These are phyloP conservation scores for Drosophila fuyamai DNA, from an alignment of 1,140 invertebrate genomes.

Conservation along the genomic window DNA sequence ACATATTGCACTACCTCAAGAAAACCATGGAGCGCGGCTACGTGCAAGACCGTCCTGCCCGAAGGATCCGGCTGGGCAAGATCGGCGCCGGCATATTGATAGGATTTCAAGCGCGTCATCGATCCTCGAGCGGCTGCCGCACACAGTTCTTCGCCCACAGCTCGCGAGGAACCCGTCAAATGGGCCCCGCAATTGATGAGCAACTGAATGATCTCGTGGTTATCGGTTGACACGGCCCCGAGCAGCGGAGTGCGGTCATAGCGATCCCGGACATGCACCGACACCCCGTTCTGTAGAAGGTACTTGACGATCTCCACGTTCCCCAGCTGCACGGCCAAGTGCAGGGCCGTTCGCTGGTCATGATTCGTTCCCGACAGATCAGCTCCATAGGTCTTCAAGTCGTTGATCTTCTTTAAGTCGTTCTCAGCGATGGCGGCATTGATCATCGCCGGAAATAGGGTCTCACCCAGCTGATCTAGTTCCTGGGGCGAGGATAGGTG, in stretches of 20 bases:
- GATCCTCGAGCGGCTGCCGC: slow-evolving; percentile 87
- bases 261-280: slow-evolving; percentile 89
- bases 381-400: slow-evolving; percentile 87
- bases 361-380: slow-evolving; percentile 91
- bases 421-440: slow-evolving; percentile 89
- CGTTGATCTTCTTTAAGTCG: slow-evolving; percentile 87
- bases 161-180: slow-evolving; percentile 85
- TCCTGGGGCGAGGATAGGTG: slow-evolving; percentile 89
- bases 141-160: slow-evolving; percentile 87
- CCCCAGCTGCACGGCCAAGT: slow-evolving; percentile 91
- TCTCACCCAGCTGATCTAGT: slow-evolving; percentile 88
- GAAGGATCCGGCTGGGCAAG: slow-evolving; percentile 87
- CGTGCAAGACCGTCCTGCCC: slow-evolving; percentile 88
- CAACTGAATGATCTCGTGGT: slow-evolving; percentile 87
- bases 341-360: slow-evolving; percentile 92
- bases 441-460: slow-evolving; percentile 92
- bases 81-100: slow-evolving; percentile 88
- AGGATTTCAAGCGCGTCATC: slow-evolving; percentile 86
- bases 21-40: slow-evolving; percentile 86
- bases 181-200: slow-evolving; percentile 89
- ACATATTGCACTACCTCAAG: slow-evolving; percentile 83
- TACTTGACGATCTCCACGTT: slow-evolving; percentile 89
- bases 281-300: slow-evolving; percentile 92
- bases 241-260: slow-evolving; percentile 87
- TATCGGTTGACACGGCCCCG: slow-evolving; percentile 88